Evolutionary conservation across 2,888 invertebrate genomes (phyloP), one percentile per base, ranked within the genome.

Genomic region (Colletes collaris): DNA sequence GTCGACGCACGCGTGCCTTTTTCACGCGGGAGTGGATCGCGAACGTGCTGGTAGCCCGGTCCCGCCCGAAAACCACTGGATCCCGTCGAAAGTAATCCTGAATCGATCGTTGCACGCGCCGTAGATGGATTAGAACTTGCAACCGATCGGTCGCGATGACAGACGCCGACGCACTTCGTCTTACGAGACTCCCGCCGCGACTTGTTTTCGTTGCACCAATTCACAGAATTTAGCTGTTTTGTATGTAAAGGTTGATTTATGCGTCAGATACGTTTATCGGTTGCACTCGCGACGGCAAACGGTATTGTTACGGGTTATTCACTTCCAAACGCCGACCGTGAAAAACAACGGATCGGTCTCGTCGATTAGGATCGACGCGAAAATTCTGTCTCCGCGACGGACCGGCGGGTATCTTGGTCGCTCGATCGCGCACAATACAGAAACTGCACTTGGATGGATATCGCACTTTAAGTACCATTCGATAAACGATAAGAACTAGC

Each of bases 251-350:
- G 76, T 76, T 72, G 79, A 84, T 82, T 82, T 68, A 70, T 68
- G 75, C 69, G 70, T 46, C 65, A 19, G 75, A 77, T 75, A 65
- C 70, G 52, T 85, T 81, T 76, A 77, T 81, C 85, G 65, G 77
- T 2, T 6, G 68, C 80, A 60, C 68, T 52, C 46, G 62, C 56
- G 70, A 46, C 65, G 49, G 58, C 53, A 44, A 71, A 60, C 16
- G 40, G 46, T 27, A 59, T 77, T 49, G 60, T 60, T 49, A 53
- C 79, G 53, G 71, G 67, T 76, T 79, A 56, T 59, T 67, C 77
- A 52, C 66, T 70, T 49, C 16, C 50, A 37, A 60, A 53, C 70
- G 55, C 65, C n/a, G 53, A 55, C 65, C n/a, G 53, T 58, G 8
- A 71, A 68, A 67, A 79, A 75, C 82, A 68, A 72, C 50, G 50